A percentile compares a stretch with the other conserved stretches of the same genome.
phyloP scores from a whole-genome alignment of 23 tunicate species.

The Oikopleura albicans region DNA sequence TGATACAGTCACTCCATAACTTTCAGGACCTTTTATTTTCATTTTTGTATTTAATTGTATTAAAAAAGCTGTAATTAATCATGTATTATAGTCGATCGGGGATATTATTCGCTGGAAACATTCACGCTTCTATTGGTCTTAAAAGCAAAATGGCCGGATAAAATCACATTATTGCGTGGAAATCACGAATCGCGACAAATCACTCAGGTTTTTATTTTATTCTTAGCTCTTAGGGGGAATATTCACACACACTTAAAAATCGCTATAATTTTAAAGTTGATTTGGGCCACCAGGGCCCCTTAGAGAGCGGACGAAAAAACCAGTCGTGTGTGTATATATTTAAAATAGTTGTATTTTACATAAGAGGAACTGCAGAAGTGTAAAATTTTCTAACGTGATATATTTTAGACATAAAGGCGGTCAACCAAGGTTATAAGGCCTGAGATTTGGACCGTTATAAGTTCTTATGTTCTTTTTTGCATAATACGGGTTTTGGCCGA shows the following conservation, averaged over 20 bases:
- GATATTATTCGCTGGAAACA: slow-evolving; percentile 87
- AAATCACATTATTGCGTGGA: slow-evolving; percentile 65
- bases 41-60: too few relatives aligned
- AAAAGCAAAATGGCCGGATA: slow-evolving; percentile 78
- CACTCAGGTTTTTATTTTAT: slow-evolving; percentile 51
- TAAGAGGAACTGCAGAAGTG: not conserved
- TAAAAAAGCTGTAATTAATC: too few relatives aligned
- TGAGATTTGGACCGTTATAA: not conserved
- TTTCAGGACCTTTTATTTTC: too few relatives aligned
- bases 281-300: too few relatives aligned
- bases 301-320: too few relatives aligned
- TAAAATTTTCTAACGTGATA: too few relatives aligned
- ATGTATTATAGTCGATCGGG: slow-evolving; percentile 17
- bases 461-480: not conserved
- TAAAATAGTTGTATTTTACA: not conserved
- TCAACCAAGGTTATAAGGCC: not conserved
- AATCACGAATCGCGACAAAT: slow-evolving; percentile 92
- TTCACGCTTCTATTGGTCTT: slow-evolving; percentile 57
- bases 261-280: too few relatives aligned
- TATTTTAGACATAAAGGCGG: too few relatives aligned
- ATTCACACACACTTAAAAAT: too few relatives aligned
- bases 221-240: too few relatives aligned
- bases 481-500: not conserved
- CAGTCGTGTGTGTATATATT: too few relatives aligned
- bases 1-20: too few relatives aligned